Base-by-base conservation (phyloP, 2,113 vertebrate species). In the Gadus chalcogrammus region DNA sequence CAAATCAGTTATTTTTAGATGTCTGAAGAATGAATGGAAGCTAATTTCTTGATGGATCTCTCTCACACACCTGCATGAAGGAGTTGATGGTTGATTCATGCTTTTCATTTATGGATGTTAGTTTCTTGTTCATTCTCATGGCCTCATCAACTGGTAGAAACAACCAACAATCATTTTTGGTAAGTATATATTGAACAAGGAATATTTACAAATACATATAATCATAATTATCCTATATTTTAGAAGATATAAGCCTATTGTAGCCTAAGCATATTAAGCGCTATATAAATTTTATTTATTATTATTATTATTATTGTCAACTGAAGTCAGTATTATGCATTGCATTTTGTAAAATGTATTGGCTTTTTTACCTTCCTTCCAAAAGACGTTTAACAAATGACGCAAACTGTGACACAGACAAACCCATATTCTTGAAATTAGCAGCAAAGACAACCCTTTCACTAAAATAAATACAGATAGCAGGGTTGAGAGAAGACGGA, bases 121-220 rank as follows among this genome's bases (percentile, higher is more conserved):
- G 84, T 72, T 93, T 96, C 81, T 89, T 92, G 73, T 97, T 98
- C 35, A 92, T 81, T 68, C 89, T 92, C 79, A 94, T 89, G 24
- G 95, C 94, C 87, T 96, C 94, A 59, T 94, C 91, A 75, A 96
- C 97, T 98, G 82, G 0, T 85, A 87, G 2, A 65, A 77, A 75
- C 20, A 74, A 60, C 1, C 42, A 48, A 64, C 58, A 65, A 48
- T 31, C 27, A 42, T 27, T 48, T 48, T 13, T 48, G 42, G 42
- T 7, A 48, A 48, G 42, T 9, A 48, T 48, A 48, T 48, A 48
- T 12, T 48, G 42, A 48, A 9, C 12, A 48, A 67, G 24, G 9
- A 67, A 27, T 27, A 20, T 22, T 31, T 1, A 42, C 5, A 60
- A 15, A 38, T 48, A 48, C 42, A 48, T 9, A 13, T 9, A 48